phyloP scores from a whole-genome alignment of 1,140 invertebrate genomes.

The Euborellia annulipes region DNA sequence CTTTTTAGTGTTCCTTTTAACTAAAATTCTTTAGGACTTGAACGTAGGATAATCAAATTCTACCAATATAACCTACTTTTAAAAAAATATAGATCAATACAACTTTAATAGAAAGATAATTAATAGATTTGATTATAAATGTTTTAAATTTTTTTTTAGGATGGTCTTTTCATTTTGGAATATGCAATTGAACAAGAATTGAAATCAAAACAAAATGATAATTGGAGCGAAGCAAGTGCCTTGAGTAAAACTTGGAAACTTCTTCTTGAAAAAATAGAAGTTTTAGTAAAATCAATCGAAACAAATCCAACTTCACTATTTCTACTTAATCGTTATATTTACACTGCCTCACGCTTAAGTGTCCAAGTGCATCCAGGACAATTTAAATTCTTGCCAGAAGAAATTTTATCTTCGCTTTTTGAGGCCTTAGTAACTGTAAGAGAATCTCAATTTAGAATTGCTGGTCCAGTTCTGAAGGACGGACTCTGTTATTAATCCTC shows the following conservation, averaged over 20 bases:
- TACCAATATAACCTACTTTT: no score
- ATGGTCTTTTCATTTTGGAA: slow-evolving; percentile 4
- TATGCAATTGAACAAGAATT: slow-evolving; percentile 12
- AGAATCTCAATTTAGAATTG: no score
- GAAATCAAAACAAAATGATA: slow-evolving; percentile 12
- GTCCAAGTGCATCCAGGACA: slow-evolving; percentile 13
- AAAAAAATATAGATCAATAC: no score
- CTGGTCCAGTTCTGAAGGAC: no score
- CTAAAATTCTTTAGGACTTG: no score
- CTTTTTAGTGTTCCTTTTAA: no score
- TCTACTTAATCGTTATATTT: slow-evolving; percentile 8
- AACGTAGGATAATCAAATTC: no score
- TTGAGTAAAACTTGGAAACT: slow-evolving; percentile 18
- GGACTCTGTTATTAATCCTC: no score
- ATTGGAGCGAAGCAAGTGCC: slow-evolving; percentile 19
- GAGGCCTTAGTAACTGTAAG: no score
- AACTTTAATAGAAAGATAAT: no score
- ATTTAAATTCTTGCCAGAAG: slow-evolving; percentile 22
- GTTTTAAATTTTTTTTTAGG: background rate
- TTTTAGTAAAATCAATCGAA: slow-evolving; percentile 17
- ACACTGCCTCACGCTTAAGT: slow-evolving; percentile 22
- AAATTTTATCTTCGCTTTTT: no score
- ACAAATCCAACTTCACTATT: background rate
- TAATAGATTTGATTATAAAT: no score
- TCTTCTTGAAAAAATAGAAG: slow-evolving; percentile 20